Percentiles rank a stretch among this genome's conserved stretches.
These are phyloP conservation scores for Caenorhabditis sp. DNA, from an alignment of 2,888 invertebrate genomes.

Conservation along the genomic window DNA sequence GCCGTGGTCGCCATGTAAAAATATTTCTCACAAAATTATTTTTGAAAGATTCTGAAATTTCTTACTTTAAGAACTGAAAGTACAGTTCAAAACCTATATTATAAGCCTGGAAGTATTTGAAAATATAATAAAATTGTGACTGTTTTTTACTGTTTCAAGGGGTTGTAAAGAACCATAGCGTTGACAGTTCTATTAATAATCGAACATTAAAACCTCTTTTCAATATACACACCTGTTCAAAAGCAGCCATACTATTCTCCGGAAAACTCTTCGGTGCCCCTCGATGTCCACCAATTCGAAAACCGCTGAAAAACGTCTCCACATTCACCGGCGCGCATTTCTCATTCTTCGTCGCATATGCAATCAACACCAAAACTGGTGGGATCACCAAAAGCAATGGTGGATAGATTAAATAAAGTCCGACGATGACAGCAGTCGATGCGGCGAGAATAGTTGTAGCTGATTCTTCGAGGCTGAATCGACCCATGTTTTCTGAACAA, in stretches of 20 bases:
- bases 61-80: too few species aligned
- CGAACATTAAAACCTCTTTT: too few species aligned
- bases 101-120: too few species aligned
- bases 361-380: conserved; percentile 15
- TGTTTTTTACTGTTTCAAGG: too few species aligned
- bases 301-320: conserved; percentile 62
- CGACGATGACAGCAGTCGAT: conserved; percentile 19
- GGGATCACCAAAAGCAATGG: conserved; percentile 23
- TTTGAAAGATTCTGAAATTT: too few species aligned
- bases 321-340: conserved; percentile 31
- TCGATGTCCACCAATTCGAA: conserved; percentile 67
- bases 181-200: too few species aligned
- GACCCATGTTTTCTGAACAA: conserved; percentile 23
- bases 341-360: conserved; percentile 34
- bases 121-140: too few species aligned
- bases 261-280: conserved; percentile 66
- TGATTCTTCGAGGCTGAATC: conserved; percentile 41
- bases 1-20: too few species aligned
- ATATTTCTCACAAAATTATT: too few species aligned
- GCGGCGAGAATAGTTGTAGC: conserved; percentile 23
- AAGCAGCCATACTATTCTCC: conserved; percentile 68
- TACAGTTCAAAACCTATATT: too few species aligned
- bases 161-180: too few species aligned
- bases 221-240: conserved; percentile 55
- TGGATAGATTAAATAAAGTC: conserved; percentile 35